Base-by-base conservation (phyloP, 2,113 vertebrate genomes). In the Rhabdornis inornatus region DNA sequence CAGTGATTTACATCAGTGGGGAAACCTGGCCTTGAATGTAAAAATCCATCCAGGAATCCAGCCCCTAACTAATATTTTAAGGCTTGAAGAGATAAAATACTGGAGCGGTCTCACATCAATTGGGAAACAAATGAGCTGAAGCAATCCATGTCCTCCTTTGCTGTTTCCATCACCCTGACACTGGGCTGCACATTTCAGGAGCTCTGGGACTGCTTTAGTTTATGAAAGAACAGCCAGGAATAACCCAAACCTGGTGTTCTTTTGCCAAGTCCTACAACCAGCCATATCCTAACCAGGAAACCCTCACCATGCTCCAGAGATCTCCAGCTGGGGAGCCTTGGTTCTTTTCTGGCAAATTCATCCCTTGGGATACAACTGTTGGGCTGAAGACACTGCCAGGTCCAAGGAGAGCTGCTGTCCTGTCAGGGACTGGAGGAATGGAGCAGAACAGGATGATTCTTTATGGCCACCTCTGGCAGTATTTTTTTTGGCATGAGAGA, bases 31-130 rank as follows among this genome's bases (percentile, higher is more conserved):
- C 64, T 49, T 52, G 53, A 71, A 40, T 4, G 21, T 42, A 69
- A 92, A 90, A 92, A 66, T 61, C 88, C 60, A 28, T 53, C 60
- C 61, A 92, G 77, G 49, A 97, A 79, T 56, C 83, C 83, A 95
- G 90, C 76, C 76, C 40, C 64, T 87, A 40, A 40, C 69, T 81
- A 87, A 59, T 68, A 64, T 42, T 94, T 93, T 57, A 68, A 87
- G 30, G n/a, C 49, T 76, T 82, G 69, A 84, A 70, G 31, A 66
- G 82, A 91, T 60, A 77, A 94, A 95, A 80, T 13, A 39, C 63
- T 86, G 82, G 90, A 94, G 76, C 2, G 0, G 64, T 59, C 50
- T 27, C 1, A 4, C 55, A 66, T 47, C 6, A 3, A 39, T 35
- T 66, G 72, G 60, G 72, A 81, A 93, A 78, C 39, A 70, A 80